Base-by-base conservation (phyloP, 2,888 invertebrate genomes). In the Troides aeacus region DNA sequence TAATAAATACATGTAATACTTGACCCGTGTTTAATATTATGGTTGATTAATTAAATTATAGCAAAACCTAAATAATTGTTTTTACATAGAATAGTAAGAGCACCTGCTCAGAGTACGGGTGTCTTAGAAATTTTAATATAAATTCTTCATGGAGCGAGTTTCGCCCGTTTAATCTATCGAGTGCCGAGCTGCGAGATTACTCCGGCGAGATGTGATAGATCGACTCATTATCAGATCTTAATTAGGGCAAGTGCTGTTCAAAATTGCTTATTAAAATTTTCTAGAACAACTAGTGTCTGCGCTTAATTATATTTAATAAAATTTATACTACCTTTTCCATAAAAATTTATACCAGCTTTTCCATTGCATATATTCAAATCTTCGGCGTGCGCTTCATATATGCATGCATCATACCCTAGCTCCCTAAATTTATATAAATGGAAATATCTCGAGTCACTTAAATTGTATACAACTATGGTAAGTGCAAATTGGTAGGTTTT, bases 101-200 rank as follows among this genome's bases (percentile, higher is more conserved):
- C 64, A 72, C 67, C 80, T 77, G 78, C 76, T 68, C 70, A 74
- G 68, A 71, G 77, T 50, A 12, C 74, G 72, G 4, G 58, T 69
- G 69, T 71, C 72, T 73, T 67, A 72, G 74, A 77, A 77, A 76
- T 76, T 50, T 77, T 77, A 79, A 83, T 81, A 79, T 78, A 77
- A 77, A 79, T 76, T 75, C 72, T 17, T 50, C 17, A 18, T 18
- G 17, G 70, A 68, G 72, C 24, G 21, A 50, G 58, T 18, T 62
- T 62, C 82, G 81, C 80, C 77, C 75, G 73, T 76, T 78, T 81
- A 83, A 84, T 84, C 81, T 77, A 76, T 72, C 75, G 77, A 78
- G 79, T 75, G 79, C 74, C 74, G 75, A 68, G 70, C 70, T 23
- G 63, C 59, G 71, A 62, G 64, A 60, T 68, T 68, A 39, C 67